A percentile compares a stretch with the other conserved stretches of the same genome.
These are phyloP conservation scores for Hyperoodon ampullatus DNA, from an alignment of 2,113 vertebrate genomes.

Conservation along the genomic window DNA sequence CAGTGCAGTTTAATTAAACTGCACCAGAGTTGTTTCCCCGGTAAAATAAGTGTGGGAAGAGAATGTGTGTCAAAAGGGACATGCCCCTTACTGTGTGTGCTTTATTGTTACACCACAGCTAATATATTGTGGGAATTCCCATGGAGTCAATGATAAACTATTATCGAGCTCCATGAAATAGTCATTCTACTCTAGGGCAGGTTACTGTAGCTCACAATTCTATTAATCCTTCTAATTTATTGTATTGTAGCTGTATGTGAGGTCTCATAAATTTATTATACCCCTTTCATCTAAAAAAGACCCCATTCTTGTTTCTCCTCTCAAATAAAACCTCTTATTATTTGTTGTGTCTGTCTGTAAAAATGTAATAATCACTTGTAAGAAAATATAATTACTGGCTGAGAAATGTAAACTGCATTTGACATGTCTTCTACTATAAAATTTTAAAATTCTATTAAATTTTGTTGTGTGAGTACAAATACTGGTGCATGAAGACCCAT, in stretches of 20 bases:
- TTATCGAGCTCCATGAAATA: constrained; percentile 91
- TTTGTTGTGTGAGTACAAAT: constrained; percentile 82
- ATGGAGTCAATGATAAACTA: constrained; percentile 92
- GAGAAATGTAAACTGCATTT: constrained; percentile 88
- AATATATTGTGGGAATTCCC: constrained; percentile 97
- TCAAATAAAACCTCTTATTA: constrained; percentile 87
- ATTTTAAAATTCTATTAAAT: constrained; percentile 87
- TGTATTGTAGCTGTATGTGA: constrained; percentile 92
- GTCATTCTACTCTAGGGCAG: constrained; percentile 87
- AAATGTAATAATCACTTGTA: constrained; percentile 85
- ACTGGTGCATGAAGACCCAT: constrained; percentile 69
- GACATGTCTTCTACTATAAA: constrained; percentile 86
- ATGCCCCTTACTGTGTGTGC: constrained; percentile 93
- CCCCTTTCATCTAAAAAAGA: constrained; percentile 87
- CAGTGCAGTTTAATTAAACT: constrained; percentile 93
- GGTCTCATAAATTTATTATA: constrained; percentile 92
- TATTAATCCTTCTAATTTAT: constrained; percentile 93
- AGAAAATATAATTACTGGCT: constrained; percentile 89
- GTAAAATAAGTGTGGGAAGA: constrained; percentile 97
- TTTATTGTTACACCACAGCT: constrained; percentile 93
- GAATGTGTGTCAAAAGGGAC: constrained; percentile 96
- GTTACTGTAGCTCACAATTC: constrained; percentile 91
- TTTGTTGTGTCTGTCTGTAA: constrained; percentile 88
- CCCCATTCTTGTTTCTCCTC: constrained; percentile 84
- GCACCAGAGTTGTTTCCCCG: constrained; percentile 93